Conservation (phyloP, 2,888 invertebrate genomes). For the Cheilosia vernalis region DNA sequence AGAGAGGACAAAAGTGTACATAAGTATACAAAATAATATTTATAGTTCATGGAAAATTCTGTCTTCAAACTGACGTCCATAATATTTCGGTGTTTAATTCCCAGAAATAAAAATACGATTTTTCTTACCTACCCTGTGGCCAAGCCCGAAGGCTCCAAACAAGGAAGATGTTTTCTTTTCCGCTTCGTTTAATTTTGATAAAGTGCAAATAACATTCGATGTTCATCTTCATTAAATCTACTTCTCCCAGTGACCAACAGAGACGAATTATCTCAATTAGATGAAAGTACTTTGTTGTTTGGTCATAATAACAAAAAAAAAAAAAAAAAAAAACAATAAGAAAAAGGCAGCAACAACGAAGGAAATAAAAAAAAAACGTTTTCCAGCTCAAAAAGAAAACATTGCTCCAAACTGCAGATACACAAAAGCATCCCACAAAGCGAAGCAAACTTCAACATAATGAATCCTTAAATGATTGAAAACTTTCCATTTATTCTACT, state of each 20-base stretch:
- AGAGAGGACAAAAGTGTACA: no score
- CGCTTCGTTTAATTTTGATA: conserved; percentile 49
- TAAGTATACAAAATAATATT: no score
- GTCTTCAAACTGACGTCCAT: no score
- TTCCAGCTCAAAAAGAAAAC: conserved; percentile 14
- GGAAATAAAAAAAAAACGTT: conserved; percentile 28
- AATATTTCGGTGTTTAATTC: no score
- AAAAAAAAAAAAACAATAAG: not conserved
- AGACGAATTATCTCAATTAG: conserved; percentile 69
- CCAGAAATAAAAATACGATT: no score
- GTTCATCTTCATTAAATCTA: conserved; percentile 53
- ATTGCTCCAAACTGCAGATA: conserved; percentile 17
- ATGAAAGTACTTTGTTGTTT: conserved; percentile 48
- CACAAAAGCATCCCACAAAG: conserved; percentile 46
- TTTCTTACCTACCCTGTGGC: no score
- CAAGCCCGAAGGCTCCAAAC: not conserved
- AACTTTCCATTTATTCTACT: conserved; percentile 70
- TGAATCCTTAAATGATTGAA: conserved; percentile 74
- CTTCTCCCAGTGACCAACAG: conserved; percentile 43
- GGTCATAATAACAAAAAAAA: not conserved
- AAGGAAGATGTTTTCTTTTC: not conserved
- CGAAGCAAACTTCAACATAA: conserved; percentile 65
- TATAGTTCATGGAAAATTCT: no score
- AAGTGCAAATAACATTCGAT: conserved; percentile 46
- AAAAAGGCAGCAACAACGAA: not conserved